phyloP scores from a whole-genome alignment of 2,888 invertebrate species.

The Myopa tessellatipennis region DNA sequence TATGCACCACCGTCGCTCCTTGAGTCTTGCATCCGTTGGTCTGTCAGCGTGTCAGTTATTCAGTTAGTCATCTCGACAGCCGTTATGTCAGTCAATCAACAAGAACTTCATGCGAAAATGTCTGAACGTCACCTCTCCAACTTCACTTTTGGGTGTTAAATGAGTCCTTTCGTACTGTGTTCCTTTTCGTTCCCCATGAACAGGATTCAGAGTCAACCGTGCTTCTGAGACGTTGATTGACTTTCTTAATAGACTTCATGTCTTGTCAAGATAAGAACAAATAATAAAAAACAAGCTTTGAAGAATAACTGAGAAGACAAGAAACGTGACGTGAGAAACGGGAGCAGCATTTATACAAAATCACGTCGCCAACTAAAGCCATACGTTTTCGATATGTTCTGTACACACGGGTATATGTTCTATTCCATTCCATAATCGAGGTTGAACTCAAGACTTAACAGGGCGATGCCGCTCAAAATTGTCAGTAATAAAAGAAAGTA shows the following conservation, averaged over 20 bases:
- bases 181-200: slow-evolving; percentile 36
- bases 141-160: slow-evolving; percentile 17
- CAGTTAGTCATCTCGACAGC: slow-evolving; percentile 33
- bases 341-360: too few species aligned
- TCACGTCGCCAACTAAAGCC: too few species aligned
- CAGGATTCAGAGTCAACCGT: slow-evolving; percentile 56
- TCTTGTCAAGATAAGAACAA: slow-evolving; percentile 56
- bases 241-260: slow-evolving; percentile 66
- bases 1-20: slow-evolving; percentile 31
- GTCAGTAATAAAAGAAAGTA: too few species aligned
- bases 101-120: slow-evolving; percentile 28
- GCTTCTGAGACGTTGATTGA: slow-evolving; percentile 67
- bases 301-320: too few species aligned
- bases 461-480: too few species aligned
- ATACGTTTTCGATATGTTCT: too few species aligned
- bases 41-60: slow-evolving; percentile 24
- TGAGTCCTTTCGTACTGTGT: slow-evolving; percentile 23
- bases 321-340: too few species aligned
- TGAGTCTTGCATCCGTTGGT: slow-evolving; percentile 27
- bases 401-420: too few species aligned
- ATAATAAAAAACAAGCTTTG: too few species aligned
- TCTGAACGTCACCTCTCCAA: not conserved
- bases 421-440: too few species aligned
- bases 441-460: too few species aligned
- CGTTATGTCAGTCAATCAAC: slow-evolving; percentile 5